A percentile compares a stretch with the other conserved stretches of the same genome.
Evolutionary conservation across 2,888 invertebrate genomes (phyloP).

Genomic region (Shargacucullia verbasci): DNA sequence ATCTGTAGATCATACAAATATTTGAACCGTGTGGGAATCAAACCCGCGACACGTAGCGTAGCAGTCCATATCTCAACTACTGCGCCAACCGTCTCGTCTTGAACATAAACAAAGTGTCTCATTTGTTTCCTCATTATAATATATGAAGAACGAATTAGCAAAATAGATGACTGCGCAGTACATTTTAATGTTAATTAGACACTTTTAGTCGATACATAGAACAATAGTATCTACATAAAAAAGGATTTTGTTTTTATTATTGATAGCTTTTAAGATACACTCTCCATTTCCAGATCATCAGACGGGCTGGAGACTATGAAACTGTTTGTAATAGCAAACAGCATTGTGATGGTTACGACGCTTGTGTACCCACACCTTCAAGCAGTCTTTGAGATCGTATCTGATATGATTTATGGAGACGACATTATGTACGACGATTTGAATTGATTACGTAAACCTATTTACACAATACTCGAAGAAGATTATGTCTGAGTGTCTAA

Average conservation of each 20-base stretch:
- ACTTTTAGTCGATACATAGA: too few species aligned
- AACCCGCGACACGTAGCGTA: too few species aligned
- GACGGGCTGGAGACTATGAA: slow-evolving; percentile 93
- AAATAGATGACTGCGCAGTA: too few species aligned
- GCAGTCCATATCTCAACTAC: too few species aligned
- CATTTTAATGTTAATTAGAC: too few species aligned
- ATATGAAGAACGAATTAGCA: too few species aligned
- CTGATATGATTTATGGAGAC: slow-evolving; percentile 83
- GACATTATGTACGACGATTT: slow-evolving; percentile 59
- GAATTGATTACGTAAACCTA: slow-evolving; percentile 42
- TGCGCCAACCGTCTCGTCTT: too few species aligned
- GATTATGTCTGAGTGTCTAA: slow-evolving; percentile 1
- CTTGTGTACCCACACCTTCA: slow-evolving; percentile 93
- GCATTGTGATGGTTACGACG: slow-evolving; percentile 91
- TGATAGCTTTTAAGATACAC: slow-evolving; percentile 31
- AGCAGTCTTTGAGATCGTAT: slow-evolving; percentile 86
- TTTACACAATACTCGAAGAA: slow-evolving; percentile 6
- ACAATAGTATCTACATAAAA: too few species aligned
- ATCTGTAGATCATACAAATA: too few species aligned
- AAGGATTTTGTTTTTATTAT: slow-evolving; percentile 42
- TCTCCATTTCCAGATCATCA: slow-evolving; percentile 82
- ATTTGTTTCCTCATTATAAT: too few species aligned
- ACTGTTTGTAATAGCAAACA: slow-evolving; percentile 94
- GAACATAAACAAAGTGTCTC: too few species aligned
- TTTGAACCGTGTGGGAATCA: too few species aligned